Evolutionary conservation across 1,140 invertebrate genomes (phyloP), one percentile per base, ranked within the genome.

Genomic region (Orchesella cincta): DNA sequence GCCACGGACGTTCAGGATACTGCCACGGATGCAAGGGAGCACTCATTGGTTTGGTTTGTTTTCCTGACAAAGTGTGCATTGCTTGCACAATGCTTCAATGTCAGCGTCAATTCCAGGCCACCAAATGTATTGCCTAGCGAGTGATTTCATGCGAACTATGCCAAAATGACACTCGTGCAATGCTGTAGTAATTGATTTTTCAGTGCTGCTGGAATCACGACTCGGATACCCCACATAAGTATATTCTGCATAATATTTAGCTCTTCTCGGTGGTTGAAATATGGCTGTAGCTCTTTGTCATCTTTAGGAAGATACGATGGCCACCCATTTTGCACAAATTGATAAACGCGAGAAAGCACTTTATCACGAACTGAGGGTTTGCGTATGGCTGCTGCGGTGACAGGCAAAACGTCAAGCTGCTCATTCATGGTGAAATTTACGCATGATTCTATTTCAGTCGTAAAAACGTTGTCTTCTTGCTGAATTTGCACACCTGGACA

Each of bases 121-220:
- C 83, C 80, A 84, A 31, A 86, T 75, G 78, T 86, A 83, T 52
- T 52, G 76, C 46, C 84, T 26, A 1, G 86, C 86, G 3, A 86
- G 73, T 0, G 82, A 77, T 82, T 88, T 88, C 85, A 87, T 88
- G 79, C 84, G 84, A 52, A 83, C 82, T 14, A 87, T 82, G 0
- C 86, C 86, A 18, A 84, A 76, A 78, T 88, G 86, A 36, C 36
- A 79, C n/a, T 74, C 72, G 78, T 87, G 87, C 5, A 88, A 78
- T 85, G 82, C 20, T 83, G 72, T 34, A 85, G 73, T 28, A 85
- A 36, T 31, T 79, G 8, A 16, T 74, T 14, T 73, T 77, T 83
- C 23, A 85, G 76, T 14, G 20, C 74, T 23, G 35, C 20, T 0
- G 87, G 87, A 67, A 88, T 81, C 14, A 87, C 76, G 1, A 85